Conservation (phyloP, 2,888 invertebrate genomes). For the Sepiola atlantica region DNA sequence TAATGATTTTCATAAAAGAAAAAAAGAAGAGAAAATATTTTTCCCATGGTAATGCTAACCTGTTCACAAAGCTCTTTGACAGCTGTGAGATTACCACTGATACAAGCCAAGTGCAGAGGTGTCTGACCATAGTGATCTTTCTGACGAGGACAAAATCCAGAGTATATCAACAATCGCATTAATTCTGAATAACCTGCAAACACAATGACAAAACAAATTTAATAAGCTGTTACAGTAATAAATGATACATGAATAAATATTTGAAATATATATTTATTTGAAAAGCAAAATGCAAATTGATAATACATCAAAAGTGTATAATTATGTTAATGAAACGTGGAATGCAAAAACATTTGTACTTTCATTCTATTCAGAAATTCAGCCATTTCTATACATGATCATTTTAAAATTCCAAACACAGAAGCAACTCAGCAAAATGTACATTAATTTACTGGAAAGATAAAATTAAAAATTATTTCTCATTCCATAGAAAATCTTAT, state of each 20-base stretch:
- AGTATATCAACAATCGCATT: slow-evolving; percentile 90
- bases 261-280: not conserved
- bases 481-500: too few relatives aligned
- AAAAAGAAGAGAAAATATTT: too few relatives aligned
- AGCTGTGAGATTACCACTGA: slow-evolving; percentile 90
- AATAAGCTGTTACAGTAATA: not conserved
- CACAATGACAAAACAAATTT: not conserved
- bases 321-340: not conserved
- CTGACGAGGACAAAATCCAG: slow-evolving; percentile 90
- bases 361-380: not conserved
- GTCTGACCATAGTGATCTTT: slow-evolving; percentile 94
- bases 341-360: not conserved
- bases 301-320: not conserved
- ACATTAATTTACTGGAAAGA: too few relatives aligned
- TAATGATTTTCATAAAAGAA: too few relatives aligned
- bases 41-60: slow-evolving; percentile 75
- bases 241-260: not conserved
- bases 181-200: slow-evolving; percentile 82
- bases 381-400: not conserved
- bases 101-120: slow-evolving; percentile 90
- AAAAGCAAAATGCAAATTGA: not conserved
- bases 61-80: slow-evolving; percentile 91
- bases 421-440: too few relatives aligned
- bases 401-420: too few relatives aligned
- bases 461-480: too few relatives aligned